Evolutionary conservation across 2,888 invertebrate genomes (phyloP), one percentile per base, ranked within the genome.

Genomic region (Apantesis nais): DNA sequence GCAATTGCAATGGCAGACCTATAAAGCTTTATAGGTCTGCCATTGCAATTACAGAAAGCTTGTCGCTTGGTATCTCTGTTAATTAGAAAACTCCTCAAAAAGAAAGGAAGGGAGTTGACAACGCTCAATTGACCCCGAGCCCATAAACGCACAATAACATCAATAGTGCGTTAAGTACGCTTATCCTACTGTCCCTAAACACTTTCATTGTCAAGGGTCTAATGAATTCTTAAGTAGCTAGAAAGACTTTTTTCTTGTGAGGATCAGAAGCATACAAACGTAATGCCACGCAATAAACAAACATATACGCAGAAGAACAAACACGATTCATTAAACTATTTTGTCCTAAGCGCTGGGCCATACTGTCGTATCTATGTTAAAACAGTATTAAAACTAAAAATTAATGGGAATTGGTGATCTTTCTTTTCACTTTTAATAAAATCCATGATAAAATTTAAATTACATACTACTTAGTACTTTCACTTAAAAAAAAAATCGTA

Each of bases 401-500:
- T 1, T 48, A 19, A 44, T 1, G 9, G 12, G 39, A 39, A 39
- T 39, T 8, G 39, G 39, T 39, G 39, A 39, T 39, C 34, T 34
- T 34, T 4, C 34, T 5, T 34, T 34, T 34, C 34, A 34, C 34
- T 19, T n/a, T n/a, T 44, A 39, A 39, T 39, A 39, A 44, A 44
- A 44, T 3, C 8, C 16, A 44, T 44, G 44, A 16, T 39, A 16
- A 44, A 44, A 44, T 2, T 16, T 48, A 22, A 3, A 58, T 7
- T 16, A 7, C 7, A 16, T 55, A 12, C 55, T 16, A 25, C 16
- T 29, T 29, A 3, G 16, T 4, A 22, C 29, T 19, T 22, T 22
- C 12, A 22, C 63, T 9, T 29, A 66, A 39, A 25, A 29, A 66
- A 39, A 25, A 29, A 19, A 16, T 66, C 72, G 70, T 58, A 19